Evolutionary conservation across 2,888 invertebrate genomes (phyloP).

Genomic region (Junonia oenone): DNA sequence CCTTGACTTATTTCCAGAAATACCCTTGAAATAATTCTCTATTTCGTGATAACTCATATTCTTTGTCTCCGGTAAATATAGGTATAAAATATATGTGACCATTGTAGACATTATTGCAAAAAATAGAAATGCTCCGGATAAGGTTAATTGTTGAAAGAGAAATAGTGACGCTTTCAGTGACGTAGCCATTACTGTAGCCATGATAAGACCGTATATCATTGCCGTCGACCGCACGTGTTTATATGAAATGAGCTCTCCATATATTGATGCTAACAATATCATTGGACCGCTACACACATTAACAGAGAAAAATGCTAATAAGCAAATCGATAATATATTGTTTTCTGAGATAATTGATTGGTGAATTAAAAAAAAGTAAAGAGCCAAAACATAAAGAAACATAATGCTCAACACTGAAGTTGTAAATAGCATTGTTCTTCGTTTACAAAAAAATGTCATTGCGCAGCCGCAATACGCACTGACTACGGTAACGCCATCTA

Average conservation of each 20-base stretch:
- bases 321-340: constrained; percentile 36
- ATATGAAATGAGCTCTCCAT: constrained; percentile 40
- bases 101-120: too few relatives aligned
- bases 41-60: too few relatives aligned
- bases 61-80: too few relatives aligned
- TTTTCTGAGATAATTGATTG: constrained; percentile 29
- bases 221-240: constrained; percentile 32
- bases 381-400: constrained; percentile 26
- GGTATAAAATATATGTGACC: too few relatives aligned
- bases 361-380: constrained; percentile 30
- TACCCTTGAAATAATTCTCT: too few relatives aligned
- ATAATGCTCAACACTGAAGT: constrained; percentile 14
- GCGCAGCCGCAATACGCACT: constrained; percentile 50
- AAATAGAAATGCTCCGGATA: too few relatives aligned
- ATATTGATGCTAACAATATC: constrained; percentile 38
- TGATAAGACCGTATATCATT: constrained; percentile 34
- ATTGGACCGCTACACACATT: too few relatives aligned
- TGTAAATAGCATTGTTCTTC: constrained; percentile 31
- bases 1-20: too few relatives aligned
- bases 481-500: constrained; percentile 40
- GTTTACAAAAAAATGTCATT: constrained; percentile 42
- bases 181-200: constrained; percentile 33
- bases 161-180: constrained; percentile 39
- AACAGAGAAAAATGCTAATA: constrained; percentile 43
- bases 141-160: constrained; percentile 33